Conservation (phyloP, 1,140 invertebrate genomes). For the Sesamia nonagrioides region DNA sequence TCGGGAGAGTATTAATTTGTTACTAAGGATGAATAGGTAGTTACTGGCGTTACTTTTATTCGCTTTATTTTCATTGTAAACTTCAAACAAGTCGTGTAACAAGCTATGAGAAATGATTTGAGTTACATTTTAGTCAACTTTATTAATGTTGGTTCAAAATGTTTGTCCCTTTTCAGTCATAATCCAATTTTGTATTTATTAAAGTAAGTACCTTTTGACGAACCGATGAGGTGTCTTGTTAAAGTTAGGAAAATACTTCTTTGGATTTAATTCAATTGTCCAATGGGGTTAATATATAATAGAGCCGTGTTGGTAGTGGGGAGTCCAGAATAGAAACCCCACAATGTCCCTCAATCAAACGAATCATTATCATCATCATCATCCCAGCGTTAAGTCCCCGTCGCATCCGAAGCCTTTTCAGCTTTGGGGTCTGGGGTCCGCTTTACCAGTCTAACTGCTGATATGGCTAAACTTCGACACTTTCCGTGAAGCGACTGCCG, state of each 20-base stretch:
- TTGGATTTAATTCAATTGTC: neutral
- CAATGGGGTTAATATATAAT: neutral
- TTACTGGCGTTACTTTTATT: constrained; percentile 1
- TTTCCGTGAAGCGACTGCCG: no score
- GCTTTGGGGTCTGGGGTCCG: no score
- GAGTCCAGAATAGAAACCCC: no score
- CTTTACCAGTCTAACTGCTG: no score
- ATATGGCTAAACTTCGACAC: no score
- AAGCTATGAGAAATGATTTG: constrained; percentile 22
- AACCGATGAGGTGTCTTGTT: neutral
- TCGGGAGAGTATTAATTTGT: constrained; percentile 41
- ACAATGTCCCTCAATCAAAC: no score
- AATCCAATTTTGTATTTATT: neutral
- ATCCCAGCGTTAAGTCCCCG: no score
- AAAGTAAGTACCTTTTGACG: neutral
- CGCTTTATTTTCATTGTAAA: constrained; percentile 10
- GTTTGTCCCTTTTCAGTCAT: neutral
- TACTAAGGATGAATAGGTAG: constrained; percentile 25
- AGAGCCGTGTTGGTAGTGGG: no score
- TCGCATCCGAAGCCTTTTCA: no score
- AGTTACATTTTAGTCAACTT: constrained; percentile 19
- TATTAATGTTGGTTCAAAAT: constrained; percentile 16
- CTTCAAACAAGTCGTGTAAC: constrained; percentile 26
- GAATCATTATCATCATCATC: no score
- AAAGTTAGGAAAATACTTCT: neutral